phyloP scores from a whole-genome alignment of 1,140 invertebrate genomes.

The Popillia japonica region DNA sequence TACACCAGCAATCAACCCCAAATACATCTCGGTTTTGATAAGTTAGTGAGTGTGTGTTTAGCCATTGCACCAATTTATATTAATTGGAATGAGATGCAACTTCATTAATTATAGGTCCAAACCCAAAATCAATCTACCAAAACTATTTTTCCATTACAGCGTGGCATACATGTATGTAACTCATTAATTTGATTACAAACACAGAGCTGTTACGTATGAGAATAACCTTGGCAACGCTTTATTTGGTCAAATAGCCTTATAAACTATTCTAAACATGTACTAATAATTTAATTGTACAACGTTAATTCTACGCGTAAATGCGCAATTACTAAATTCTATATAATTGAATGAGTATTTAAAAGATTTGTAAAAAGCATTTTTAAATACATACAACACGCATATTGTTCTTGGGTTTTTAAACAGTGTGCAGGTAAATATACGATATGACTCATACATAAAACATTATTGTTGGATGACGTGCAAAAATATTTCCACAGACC shows the following conservation, averaged over 20 bases:
- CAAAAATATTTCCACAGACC: slow-evolving; percentile 5
- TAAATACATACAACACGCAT: neutral
- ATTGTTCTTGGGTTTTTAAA: neutral
- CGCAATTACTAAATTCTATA: neutral
- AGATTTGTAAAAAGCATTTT: neutral
- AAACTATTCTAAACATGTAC: neutral
- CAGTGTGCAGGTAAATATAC: neutral
- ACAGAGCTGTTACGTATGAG: neutral
- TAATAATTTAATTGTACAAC: neutral
- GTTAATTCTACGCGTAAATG: neutral
- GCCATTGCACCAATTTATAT: no score
- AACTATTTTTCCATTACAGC: no score
- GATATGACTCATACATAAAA: slow-evolving; percentile 6
- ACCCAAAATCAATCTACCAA: no score
- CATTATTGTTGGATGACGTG: slow-evolving; percentile 26
- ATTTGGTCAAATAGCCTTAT: neutral
- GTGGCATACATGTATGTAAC: no score
- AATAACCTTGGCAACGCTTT: neutral
- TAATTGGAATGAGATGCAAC: no score
- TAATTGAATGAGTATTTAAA: neutral
- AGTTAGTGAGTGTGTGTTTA: no score
- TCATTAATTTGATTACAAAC: neutral
- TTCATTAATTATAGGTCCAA: no score
- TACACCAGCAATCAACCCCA: no score
- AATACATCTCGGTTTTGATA: no score